A percentile compares a stretch with the other conserved stretches of the same genome.
Evolutionary conservation across 1,140 invertebrate species (phyloP).

Genomic region (Trichonephila clavipes): DNA sequence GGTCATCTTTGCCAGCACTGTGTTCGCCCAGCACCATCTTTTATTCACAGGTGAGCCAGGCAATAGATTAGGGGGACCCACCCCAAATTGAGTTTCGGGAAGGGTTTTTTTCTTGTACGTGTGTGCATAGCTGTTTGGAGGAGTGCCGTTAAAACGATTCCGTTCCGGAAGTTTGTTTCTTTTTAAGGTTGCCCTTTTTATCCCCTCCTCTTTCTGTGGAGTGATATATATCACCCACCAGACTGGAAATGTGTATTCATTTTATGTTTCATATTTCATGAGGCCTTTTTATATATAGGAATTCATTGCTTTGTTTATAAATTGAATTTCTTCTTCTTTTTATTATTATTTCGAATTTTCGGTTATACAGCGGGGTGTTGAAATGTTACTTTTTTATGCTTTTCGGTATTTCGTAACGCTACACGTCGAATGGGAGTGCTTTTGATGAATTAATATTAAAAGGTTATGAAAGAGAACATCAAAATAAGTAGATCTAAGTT

Average conservation of each 20-base stretch:
- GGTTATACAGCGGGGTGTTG: no score
- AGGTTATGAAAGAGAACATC: no score
- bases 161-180: background rate
- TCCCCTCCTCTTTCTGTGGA: background rate
- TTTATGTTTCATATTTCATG: background rate
- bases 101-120: background rate
- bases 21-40: slow-evolving; percentile 38
- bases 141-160: background rate
- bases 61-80: background rate
- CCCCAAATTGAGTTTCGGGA: background rate
- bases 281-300: background rate
- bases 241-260: background rate
- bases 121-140: background rate
- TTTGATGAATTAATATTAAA: no score
- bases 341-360: no score
- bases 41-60: slow-evolving; percentile 51
- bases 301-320: no score
- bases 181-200: background rate
- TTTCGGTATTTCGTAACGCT: no score
- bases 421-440: no score
- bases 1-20: slow-evolving; percentile 45
- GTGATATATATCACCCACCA: background rate
- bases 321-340: no score
- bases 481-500: no score
- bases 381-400: no score